Conservation (phyloP, 2,888 invertebrate species). For the Sthenelais limicola region DNA sequence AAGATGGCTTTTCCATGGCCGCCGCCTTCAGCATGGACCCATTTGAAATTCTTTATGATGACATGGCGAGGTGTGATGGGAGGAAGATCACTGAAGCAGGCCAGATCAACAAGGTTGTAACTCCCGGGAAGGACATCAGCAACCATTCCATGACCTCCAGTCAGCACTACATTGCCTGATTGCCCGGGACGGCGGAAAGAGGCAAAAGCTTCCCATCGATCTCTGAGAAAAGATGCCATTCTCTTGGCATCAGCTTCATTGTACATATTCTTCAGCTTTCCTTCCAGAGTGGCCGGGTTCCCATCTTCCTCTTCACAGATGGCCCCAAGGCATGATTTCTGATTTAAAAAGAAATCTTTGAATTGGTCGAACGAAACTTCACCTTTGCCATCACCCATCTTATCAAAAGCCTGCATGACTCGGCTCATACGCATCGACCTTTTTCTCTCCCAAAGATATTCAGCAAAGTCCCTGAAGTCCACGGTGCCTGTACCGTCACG, state of each 20-base stretch:
- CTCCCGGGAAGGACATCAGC: constrained; percentile 50
- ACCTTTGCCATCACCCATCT: constrained; percentile 43
- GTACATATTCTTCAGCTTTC: constrained; percentile 18
- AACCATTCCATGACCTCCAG: constrained; percentile 49
- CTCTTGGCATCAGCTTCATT: constrained; percentile 31
- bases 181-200: constrained; percentile 48
- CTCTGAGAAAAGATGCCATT: constrained; percentile 45
- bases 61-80: constrained; percentile 48
- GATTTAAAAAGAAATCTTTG: constrained; percentile 41
- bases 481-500: constrained; percentile 48
- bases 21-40: constrained; percentile 46
- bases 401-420: constrained; percentile 46
- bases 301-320: constrained; percentile 40
- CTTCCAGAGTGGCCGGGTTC: neutral
- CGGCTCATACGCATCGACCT: constrained; percentile 17
- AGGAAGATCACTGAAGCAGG: constrained; percentile 50
- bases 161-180: constrained; percentile 50
- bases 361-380: constrained; percentile 48
- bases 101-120: constrained; percentile 48
- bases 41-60: constrained; percentile 48
- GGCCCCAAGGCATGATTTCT: neutral
- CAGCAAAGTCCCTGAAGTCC: constrained; percentile 51
- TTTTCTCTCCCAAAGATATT: constrained; percentile 47
- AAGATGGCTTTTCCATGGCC: constrained; percentile 50
- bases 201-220: constrained; percentile 52